Base-by-base conservation (phyloP, 2,888 invertebrate genomes). In the Drosophila heteroneura region DNA sequence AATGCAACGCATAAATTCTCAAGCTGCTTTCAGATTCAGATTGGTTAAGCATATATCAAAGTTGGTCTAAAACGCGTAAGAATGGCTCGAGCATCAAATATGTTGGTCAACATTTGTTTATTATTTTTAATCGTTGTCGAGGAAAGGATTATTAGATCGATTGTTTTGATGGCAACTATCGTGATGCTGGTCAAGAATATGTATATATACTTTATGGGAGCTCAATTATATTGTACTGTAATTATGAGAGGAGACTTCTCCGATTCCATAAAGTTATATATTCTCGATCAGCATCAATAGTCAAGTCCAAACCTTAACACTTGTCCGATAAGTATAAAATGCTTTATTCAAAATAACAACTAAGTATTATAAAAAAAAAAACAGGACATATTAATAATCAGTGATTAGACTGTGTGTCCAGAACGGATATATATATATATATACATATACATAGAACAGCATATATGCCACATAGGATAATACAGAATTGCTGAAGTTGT, bases 381-480 rank as follows among this genome's bases (percentile, higher is more conserved):
- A 54, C n/a, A 56, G 75, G 76, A 62, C 3, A 33, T 6, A 41
- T 53, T 30, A 33, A 37, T 37, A 47, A 47, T 26, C 28, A 37
- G 12, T 35, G 10, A 16, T 57, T 9, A 0, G 22, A 22, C 28
- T 59, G 64, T 33, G 51, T 28, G 39, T 58, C 70, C 58, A 53
- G 49, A 28, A 12, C 44, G 32, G 52, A 56, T 39, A 19, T 16
- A 35, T 7, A 32, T 30, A 30, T 4, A 37, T 19, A 19, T 19
- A 39, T 41, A 41, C 35, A 75, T 62, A 76, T 28, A 60, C 26
- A 7, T 26, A 22, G 26, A 51, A 26, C 14, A 33, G 2, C 28
- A 53, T 30, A 66, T 74, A 66, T 70, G 62, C 26, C 61, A 26
- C 16, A 37, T 28, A 62, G 61, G 65, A 70, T 61, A 30, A 1